A percentile compares a stretch with the other conserved stretches of the same genome.
These are phyloP conservation scores for Drosophila pseudotalamancana DNA, from an alignment of 2,888 invertebrate species.

Conservation along the genomic window DNA sequence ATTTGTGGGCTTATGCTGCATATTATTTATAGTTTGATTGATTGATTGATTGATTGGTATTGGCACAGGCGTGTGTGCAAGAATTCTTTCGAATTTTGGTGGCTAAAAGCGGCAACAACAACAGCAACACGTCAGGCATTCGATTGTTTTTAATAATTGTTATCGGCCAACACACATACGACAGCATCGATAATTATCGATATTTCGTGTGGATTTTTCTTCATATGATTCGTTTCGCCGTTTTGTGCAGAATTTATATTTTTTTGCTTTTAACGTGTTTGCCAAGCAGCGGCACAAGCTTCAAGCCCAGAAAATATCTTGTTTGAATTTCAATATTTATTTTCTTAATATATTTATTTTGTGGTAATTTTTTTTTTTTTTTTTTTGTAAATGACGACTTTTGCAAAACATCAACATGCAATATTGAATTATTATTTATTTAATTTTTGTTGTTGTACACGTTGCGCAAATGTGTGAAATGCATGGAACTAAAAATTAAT, in stretches of 20 bases:
- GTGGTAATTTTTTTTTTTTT: slow-evolving; percentile 24
- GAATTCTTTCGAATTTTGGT: slow-evolving; percentile 35
- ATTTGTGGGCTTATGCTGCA: slow-evolving; percentile 34
- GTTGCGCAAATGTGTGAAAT: slow-evolving; percentile 43
- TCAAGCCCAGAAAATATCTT: slow-evolving; percentile 52
- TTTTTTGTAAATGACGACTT: slow-evolving; percentile 44
- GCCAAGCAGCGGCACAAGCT: slow-evolving; percentile 78
- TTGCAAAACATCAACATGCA: slow-evolving; percentile 81
- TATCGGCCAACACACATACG: slow-evolving; percentile 61
- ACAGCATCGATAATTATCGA: slow-evolving; percentile 47
- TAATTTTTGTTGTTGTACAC: slow-evolving; percentile 45
- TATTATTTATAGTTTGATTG: slow-evolving; percentile 34
- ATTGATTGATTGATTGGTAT: slow-evolving; percentile 23
- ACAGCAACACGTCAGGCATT: slow-evolving; percentile 53
- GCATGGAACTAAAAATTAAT: background rate
- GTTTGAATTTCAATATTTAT: slow-evolving; percentile 27
- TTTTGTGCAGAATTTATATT: slow-evolving; percentile 43
- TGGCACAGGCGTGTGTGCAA: slow-evolving; percentile 78
- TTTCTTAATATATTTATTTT: slow-evolving; percentile 38
- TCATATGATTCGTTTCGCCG: slow-evolving; percentile 66
- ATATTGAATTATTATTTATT: slow-evolving; percentile 42
- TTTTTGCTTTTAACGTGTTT: slow-evolving; percentile 53
- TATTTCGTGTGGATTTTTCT: slow-evolving; percentile 38
- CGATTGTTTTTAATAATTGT: slow-evolving; percentile 8
- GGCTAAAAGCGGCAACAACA: slow-evolving; percentile 40